These are phyloP conservation scores for Rhinatrema bivittatum DNA, from an alignment of 2,797 vertebrate species.

Conservation along the genomic window DNA sequence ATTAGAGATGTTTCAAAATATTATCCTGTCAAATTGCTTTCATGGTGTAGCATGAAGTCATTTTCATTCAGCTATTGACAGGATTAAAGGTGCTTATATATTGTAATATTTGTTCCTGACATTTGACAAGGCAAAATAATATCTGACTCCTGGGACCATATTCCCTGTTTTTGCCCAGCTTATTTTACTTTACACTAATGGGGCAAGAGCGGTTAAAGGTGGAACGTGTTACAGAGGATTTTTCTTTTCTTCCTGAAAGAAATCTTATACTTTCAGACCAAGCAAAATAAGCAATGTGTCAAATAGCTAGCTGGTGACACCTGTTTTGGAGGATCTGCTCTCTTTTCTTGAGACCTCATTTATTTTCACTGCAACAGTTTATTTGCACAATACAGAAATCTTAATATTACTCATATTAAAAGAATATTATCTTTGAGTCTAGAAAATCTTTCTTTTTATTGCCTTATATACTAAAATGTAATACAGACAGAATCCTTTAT, in stretches of 20 bases:
- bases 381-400: neutral
- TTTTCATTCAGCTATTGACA: too few relatives aligned
- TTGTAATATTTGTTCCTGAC: too few relatives aligned
- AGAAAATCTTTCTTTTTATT: too few relatives aligned
- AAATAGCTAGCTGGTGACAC: neutral
- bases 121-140: neutral
- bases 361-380: neutral
- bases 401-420: too few relatives aligned
- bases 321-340: neutral
- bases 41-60: too few relatives aligned
- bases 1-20: too few relatives aligned
- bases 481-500: too few relatives aligned
- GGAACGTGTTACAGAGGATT: neutral
- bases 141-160: neutral
- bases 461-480: too few relatives aligned
- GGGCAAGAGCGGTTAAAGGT: conserved; percentile 2
- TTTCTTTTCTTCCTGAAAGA: neutral
- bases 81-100: too few relatives aligned
- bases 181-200: conserved; percentile 2
- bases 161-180: conserved; percentile 1
- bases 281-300: conserved; percentile 4
- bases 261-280: neutral
- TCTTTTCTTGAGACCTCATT: neutral
- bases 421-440: too few relatives aligned
- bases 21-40: too few relatives aligned